Evolutionary conservation across 2,888 invertebrate species (phyloP).

Genomic region (Kuschelorhynchus macadamiae): DNA sequence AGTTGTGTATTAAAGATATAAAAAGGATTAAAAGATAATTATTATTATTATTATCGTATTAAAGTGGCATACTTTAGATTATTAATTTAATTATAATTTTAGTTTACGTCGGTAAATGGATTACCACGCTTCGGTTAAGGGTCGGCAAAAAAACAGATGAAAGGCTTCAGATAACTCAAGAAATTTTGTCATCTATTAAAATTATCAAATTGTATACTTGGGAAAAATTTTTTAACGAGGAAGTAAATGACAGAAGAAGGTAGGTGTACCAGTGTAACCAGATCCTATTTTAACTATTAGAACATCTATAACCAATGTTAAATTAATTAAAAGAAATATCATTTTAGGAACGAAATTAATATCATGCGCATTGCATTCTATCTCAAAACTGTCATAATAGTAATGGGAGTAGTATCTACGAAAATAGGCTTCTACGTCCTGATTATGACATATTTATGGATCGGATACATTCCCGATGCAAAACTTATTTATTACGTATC

Average conservation of each 20-base stretch:
- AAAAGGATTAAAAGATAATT: too few relatives aligned
- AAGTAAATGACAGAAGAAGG: conserved; percentile 71
- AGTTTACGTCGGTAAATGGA: conserved; percentile 57
- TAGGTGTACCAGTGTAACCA: conserved; percentile 43
- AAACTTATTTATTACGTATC: conserved; percentile 90
- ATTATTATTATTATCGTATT: too few relatives aligned
- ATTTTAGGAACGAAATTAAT: conserved; percentile 76
- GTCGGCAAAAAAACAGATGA: conserved; percentile 62
- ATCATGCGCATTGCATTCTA: conserved; percentile 66
- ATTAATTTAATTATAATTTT: too few relatives aligned
- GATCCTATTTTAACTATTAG: background rate
- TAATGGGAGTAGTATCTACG: conserved; percentile 60
- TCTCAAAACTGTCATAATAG: conserved; percentile 59
- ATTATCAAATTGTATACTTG: conserved; percentile 62
- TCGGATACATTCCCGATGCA: conserved; percentile 81
- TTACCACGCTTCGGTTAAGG: conserved; percentile 53
- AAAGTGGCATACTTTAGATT: too few relatives aligned
- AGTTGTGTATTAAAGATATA: too few relatives aligned
- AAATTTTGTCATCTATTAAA: conserved; percentile 58
- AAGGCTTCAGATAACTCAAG: conserved; percentile 58
- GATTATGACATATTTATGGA: conserved; percentile 75
- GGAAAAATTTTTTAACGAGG: conserved; percentile 60
- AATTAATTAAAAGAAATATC: too few relatives aligned
- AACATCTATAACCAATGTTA: too few relatives aligned
- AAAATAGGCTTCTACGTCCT: conserved; percentile 64